Evolutionary conservation across 1,140 invertebrate genomes (phyloP), one percentile per base, ranked within the genome.

Genomic region (Drosophila nasuta): DNA sequence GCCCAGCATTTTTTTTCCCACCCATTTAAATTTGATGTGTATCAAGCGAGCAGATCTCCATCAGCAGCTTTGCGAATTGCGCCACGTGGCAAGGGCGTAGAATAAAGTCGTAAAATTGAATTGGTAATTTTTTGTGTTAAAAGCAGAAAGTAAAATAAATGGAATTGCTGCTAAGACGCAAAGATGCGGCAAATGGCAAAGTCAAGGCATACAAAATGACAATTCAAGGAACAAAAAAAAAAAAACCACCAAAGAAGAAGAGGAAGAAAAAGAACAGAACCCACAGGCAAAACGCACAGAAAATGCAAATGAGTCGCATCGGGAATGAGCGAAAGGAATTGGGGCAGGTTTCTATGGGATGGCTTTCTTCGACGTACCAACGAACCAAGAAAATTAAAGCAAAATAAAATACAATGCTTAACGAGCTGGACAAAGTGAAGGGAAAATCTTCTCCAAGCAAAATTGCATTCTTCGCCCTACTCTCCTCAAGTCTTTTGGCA

Each of bases 111-210:
- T 88, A 79, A 88, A 88, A 88, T 88, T 88, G 85, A 88, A 88
- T 88, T 88, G 85, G 85, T 89, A 88, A 88, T 88, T 88, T 87
- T 89, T 88, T 88, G 85, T 88, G 85, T 88, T 88, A 89, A 88
- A 85, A 88, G 85, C 78, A 88, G 85, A 88, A 88, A 88, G 89
- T 88, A 88, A 88, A 88, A 88, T 88, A 89, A 88, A 88, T 88
- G 83, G 85, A 88, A 89, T 88, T 88, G 81, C 81, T 80, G 85
- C 85, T 83, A 88, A 89, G 85, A 85, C 81, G 70, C 60, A 63
- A 57, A 78, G 52, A 67, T 69, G 69, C 70, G 58, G 38, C 68
- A 65, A 72, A 71, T 64, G 58, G 68, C 51, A 59, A 65, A 68
- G 57, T 46, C 74, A 70, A 59, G 58, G 41, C 65, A 56, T 15